phyloP scores from a whole-genome alignment of 2,888 invertebrate genomes.

The Rhynchonema sp. region DNA sequence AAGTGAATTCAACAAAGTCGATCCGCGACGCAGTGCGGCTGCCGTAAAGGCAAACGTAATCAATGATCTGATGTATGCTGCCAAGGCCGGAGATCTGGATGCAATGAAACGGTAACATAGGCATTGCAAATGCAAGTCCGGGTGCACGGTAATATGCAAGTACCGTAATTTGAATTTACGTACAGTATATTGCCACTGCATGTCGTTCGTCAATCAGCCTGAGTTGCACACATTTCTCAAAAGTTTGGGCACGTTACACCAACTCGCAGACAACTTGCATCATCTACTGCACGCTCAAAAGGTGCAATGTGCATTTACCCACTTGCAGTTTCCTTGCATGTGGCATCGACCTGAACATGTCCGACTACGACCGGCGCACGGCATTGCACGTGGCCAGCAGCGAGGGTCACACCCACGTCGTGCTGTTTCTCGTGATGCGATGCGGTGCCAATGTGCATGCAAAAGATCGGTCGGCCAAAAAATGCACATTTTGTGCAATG shows the following conservation, averaged over 20 bases:
- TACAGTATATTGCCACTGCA: not conserved
- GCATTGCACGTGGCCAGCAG: slow-evolving; percentile 2
- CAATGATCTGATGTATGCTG: slow-evolving; percentile 72
- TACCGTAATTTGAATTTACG: not conserved
- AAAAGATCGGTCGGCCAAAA: not conserved
- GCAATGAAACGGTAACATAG: slow-evolving; percentile 54
- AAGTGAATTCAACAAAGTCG: slow-evolving; percentile 59
- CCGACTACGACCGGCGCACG: slow-evolving; percentile 74
- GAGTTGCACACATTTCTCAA: not conserved
- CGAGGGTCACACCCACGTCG: slow-evolving; percentile 2
- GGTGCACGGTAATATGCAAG: not conserved
- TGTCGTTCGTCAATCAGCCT: not conserved
- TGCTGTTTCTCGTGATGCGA: not conserved
- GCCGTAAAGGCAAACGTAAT: slow-evolving; percentile 75
- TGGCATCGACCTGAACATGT: slow-evolving; percentile 73
- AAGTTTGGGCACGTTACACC: too few relatives aligned
- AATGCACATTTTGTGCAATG: not conserved
- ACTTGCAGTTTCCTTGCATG: slow-evolving; percentile 41
- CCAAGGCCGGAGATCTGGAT: slow-evolving; percentile 75
- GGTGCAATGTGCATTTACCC: too few relatives aligned
- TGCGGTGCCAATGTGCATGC: not conserved
- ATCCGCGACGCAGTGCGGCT: slow-evolving; percentile 69
- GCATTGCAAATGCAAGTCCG: not conserved
- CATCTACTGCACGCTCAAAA: too few relatives aligned
- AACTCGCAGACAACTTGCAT: too few relatives aligned